These are phyloP conservation scores for Hybognathus amarus DNA, from an alignment of 2,797 vertebrate species.

Conservation along the genomic window DNA sequence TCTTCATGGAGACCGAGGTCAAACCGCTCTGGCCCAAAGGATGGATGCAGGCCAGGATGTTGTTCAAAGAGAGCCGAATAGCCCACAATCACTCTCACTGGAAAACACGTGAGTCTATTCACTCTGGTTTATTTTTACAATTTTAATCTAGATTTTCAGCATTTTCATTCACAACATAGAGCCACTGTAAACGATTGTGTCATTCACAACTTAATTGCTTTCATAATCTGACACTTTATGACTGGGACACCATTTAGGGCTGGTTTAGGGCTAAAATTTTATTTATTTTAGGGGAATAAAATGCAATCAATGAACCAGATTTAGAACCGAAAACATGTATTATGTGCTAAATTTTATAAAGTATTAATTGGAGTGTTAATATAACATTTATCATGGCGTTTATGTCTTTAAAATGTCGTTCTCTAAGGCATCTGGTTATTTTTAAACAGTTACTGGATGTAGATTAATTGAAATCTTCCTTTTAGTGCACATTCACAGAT, in stretches of 20 bases:
- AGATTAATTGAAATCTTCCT: background rate
- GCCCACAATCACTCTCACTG: too few relatives aligned
- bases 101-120: too few relatives aligned
- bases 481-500: background rate
- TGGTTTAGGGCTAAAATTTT: background rate
- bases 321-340: background rate
- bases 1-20: slow-evolving; percentile 94
- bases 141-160: background rate
- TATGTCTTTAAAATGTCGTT: background rate
- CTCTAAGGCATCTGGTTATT: background rate
- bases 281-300: background rate
- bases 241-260: background rate
- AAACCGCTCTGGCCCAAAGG: slow-evolving; percentile 97
- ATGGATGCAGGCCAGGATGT: slow-evolving; percentile 96
- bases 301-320: background rate
- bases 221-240: background rate
- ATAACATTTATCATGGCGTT: background rate
- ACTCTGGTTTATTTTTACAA: too few relatives aligned
- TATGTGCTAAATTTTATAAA: background rate
- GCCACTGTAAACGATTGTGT: background rate
- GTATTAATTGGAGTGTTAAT: background rate
- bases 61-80: too few relatives aligned
- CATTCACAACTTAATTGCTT: background rate
- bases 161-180: too few relatives aligned
- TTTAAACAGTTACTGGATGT: background rate